Evolutionary conservation across 2,888 invertebrate genomes (phyloP).

Genomic region (Sylvicola cinctus): DNA sequence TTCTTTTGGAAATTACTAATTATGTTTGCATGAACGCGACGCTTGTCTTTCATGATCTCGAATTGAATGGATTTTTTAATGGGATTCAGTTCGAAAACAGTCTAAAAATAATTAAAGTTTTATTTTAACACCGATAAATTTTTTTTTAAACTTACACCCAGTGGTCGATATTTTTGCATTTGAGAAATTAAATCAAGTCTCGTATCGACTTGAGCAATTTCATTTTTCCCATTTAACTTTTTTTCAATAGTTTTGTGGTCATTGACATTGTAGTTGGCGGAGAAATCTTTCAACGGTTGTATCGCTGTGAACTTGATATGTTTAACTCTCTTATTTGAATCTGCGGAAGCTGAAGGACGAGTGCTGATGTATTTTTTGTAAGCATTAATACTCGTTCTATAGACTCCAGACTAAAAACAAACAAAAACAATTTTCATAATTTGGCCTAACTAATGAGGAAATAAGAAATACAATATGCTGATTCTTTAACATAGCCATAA

Average conservation of each 20-base stretch:
- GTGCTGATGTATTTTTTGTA: slow-evolving; percentile 80
- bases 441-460: not conserved
- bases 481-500: slow-evolving; percentile 52
- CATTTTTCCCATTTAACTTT: too few relatives aligned
- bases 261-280: not conserved
- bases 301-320: slow-evolving; percentile 43
- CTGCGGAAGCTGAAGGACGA: slow-evolving; percentile 71
- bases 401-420: slow-evolving; percentile 33
- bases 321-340: slow-evolving; percentile 76
- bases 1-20: slow-evolving; percentile 24
- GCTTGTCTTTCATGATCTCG: slow-evolving; percentile 72
- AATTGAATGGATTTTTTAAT: slow-evolving; percentile 59
- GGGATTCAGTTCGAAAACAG: slow-evolving; percentile 80
- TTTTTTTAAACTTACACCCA: slow-evolving; percentile 15
- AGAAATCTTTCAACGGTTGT: slow-evolving; percentile 17
- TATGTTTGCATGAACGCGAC: slow-evolving; percentile 43
- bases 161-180: slow-evolving; percentile 21
- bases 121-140: not conserved
- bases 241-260: not conserved
- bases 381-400: slow-evolving; percentile 65
- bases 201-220: slow-evolving; percentile 16
- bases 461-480: slow-evolving; percentile 48
- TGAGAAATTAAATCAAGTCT: slow-evolving; percentile 19
- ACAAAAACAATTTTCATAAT: slow-evolving; percentile 1
- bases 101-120: slow-evolving; percentile 32